Evolutionary conservation across 1,140 invertebrate species (phyloP).

Genomic region (Drosophila navojoa): DNA sequence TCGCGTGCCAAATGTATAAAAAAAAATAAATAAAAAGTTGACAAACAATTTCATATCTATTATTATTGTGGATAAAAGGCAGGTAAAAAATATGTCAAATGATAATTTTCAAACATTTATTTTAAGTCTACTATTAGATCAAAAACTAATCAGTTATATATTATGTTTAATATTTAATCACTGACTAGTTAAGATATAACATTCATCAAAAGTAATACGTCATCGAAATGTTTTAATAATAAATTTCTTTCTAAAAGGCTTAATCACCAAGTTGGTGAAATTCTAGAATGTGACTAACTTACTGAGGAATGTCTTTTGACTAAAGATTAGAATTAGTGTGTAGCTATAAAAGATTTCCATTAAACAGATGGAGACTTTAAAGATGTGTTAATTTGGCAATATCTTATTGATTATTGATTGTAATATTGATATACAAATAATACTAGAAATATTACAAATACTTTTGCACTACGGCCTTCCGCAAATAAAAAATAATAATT

Average conservation of each 20-base stretch:
- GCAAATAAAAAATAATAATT: no score
- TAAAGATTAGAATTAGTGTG: not conserved
- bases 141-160: not conserved
- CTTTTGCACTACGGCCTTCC: no score
- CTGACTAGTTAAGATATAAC: not conserved
- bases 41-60: not conserved
- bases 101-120: not conserved
- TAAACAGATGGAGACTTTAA: not conserved
- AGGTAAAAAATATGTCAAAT: not conserved
- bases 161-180: not conserved
- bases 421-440: no score
- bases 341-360: not conserved
- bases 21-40: slow-evolving; percentile 1
- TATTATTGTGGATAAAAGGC: not conserved
- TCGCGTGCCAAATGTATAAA: slow-evolving; percentile 29
- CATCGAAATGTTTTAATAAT: not conserved
- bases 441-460: no score
- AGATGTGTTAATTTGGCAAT: no score
- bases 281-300: slow-evolving; percentile 8
- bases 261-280: not conserved
- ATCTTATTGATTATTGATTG: no score
- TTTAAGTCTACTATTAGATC: not conserved
- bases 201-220: not conserved
- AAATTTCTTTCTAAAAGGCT: slow-evolving; percentile 3
- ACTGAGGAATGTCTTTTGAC: not conserved